Evolutionary conservation across 1,140 invertebrate genomes (phyloP).

Genomic region (Drosophila saltans): DNA sequence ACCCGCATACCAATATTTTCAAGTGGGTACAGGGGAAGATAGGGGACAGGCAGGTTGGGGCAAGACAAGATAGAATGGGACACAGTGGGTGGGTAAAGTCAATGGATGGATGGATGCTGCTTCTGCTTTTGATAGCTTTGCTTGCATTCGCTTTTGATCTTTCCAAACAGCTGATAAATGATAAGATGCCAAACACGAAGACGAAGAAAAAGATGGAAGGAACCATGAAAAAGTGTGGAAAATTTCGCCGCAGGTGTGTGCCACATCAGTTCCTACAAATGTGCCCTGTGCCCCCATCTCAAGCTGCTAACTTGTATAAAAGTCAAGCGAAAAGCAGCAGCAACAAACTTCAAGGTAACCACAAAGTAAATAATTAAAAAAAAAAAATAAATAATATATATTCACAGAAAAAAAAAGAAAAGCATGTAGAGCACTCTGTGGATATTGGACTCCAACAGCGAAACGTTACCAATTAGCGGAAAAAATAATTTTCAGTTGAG

Average conservation of each 20-base stretch:
- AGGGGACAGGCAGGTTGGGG: too few species aligned
- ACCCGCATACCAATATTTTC: slow-evolving; percentile 25
- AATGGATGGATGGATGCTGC: slow-evolving; percentile 2
- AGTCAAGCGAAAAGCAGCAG: not conserved
- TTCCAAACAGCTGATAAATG: slow-evolving; percentile 67
- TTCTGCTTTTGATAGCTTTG: slow-evolving; percentile 58
- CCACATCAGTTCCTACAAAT: not conserved
- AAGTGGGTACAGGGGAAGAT: slow-evolving; percentile 1
- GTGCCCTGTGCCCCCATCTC: not conserved
- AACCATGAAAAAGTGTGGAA: slow-evolving; percentile 66
- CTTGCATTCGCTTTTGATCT: slow-evolving; percentile 68
- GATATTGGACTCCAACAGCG: slow-evolving; percentile 14
- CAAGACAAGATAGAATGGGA: not conserved
- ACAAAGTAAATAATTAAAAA: slow-evolving; percentile 49
- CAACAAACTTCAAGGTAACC: slow-evolving; percentile 34
- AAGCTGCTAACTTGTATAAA: not conserved
- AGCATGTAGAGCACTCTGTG: slow-evolving; percentile 25
- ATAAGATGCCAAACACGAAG: slow-evolving; percentile 48
- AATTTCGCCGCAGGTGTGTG: slow-evolving; percentile 68
- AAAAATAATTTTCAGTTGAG: slow-evolving; percentile 7
- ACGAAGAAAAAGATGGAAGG: slow-evolving; percentile 30
- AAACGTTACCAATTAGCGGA: slow-evolving; percentile 48
- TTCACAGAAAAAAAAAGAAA: slow-evolving; percentile 14
- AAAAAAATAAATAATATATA: slow-evolving; percentile 2
- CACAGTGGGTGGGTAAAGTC: not conserved